These are phyloP conservation scores for Microctonus aethiopoides DNA, from an alignment of 2,888 invertebrate species.

Conservation along the genomic window DNA sequence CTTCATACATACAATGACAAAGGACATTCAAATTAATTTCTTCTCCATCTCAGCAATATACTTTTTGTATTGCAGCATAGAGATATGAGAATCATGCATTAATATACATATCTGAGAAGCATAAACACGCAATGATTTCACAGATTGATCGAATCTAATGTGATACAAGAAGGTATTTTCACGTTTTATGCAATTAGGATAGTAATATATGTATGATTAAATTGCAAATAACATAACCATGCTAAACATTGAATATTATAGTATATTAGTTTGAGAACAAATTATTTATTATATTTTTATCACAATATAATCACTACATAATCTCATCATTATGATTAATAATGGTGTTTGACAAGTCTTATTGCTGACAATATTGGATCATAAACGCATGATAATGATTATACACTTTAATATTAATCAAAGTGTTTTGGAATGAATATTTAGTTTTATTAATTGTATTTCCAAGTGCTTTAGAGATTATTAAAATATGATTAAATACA, in stretches of 20 bases:
- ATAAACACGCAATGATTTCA: too few species aligned
- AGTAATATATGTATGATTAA: too few species aligned
- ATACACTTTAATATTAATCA: background rate
- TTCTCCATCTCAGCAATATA: background rate
- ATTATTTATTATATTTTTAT: background rate
- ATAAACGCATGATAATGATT: background rate
- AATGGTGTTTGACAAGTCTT: background rate
- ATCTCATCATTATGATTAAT: background rate
- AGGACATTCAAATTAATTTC: too few species aligned
- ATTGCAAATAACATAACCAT: background rate
- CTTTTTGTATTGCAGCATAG: background rate
- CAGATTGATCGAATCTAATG: too few species aligned
- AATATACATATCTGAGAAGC: background rate
- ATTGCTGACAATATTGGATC: background rate
- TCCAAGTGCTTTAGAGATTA: background rate
- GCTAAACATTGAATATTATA: background rate
- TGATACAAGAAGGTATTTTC: too few species aligned
- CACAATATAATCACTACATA: background rate
- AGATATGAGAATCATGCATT: constrained; percentile 1
- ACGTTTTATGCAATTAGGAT: too few species aligned
- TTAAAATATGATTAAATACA: background rate
- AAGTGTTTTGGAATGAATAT: background rate
- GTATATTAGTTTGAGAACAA: background rate
- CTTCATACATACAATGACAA: too few species aligned
- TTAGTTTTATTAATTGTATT: background rate